A percentile compares a stretch with the other conserved stretches of the same genome.
Evolutionary conservation across 2,113 vertebrate genomes (phyloP).

Genomic region (Motacilla tschutschensis): DNA sequence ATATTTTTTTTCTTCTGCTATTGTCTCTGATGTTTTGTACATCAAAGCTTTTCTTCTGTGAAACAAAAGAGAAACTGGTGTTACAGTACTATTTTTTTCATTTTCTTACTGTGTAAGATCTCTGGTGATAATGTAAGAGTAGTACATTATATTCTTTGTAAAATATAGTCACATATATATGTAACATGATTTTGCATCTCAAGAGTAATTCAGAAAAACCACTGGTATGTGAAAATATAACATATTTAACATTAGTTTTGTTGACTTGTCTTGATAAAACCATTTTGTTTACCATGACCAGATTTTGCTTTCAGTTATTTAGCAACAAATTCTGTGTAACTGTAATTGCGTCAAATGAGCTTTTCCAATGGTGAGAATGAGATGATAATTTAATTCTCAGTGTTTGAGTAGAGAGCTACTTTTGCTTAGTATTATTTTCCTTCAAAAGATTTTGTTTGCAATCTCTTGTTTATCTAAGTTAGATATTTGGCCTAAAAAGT

Average conservation of each 20-base stretch:
- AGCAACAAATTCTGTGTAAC: background rate
- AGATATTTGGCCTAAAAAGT: background rate
- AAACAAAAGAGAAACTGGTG: background rate
- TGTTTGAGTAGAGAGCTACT: background rate
- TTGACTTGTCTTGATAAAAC: background rate
- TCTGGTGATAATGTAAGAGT: background rate
- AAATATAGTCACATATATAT: background rate
- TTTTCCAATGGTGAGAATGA: background rate
- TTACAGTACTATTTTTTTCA: background rate
- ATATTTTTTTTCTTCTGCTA: background rate
- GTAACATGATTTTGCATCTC: background rate
- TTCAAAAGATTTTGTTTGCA: background rate
- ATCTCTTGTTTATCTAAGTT: background rate
- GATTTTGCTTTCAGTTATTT: background rate
- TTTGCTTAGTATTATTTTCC: background rate
- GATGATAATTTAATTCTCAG: background rate
- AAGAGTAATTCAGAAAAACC: background rate
- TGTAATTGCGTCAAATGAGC: background rate
- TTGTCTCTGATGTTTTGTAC: background rate
- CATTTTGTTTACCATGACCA: background rate
- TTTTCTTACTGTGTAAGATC: background rate
- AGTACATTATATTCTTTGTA: background rate
- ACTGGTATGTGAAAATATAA: background rate
- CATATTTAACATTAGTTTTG: background rate
- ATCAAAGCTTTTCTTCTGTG: background rate